phyloP scores from a whole-genome alignment of 2,113 vertebrate genomes.

The Coreoperca whiteheadi region DNA sequence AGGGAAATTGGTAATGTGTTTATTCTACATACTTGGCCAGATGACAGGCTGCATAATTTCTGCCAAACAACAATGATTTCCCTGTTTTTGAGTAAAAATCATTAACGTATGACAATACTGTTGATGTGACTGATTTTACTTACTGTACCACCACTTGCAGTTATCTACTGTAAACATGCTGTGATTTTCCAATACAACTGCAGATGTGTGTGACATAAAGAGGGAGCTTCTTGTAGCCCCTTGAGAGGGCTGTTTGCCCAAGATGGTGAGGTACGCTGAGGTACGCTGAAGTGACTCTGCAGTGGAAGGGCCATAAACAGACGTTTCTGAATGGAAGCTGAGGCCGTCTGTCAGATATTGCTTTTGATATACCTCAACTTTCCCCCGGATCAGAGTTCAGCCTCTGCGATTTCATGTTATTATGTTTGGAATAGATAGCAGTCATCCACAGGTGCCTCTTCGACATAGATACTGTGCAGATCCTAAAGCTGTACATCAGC shows the following conservation, averaged over 20 bases:
- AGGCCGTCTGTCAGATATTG: slow-evolving; percentile 57
- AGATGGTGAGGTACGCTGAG: slow-evolving; percentile 40
- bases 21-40: slow-evolving; percentile 68
- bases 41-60: slow-evolving; percentile 66
- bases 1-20: slow-evolving; percentile 75
- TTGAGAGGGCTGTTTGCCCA: slow-evolving; percentile 4
- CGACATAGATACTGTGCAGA: slow-evolving; percentile 37
- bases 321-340: slow-evolving; percentile 51
- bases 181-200: slow-evolving; percentile 12
- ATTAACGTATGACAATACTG: slow-evolving; percentile 31
- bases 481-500: slow-evolving; percentile 65
- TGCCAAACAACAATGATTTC: slow-evolving; percentile 56
- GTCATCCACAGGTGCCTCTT: slow-evolving; percentile 70
- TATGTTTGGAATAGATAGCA: slow-evolving; percentile 63
- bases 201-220: neutral
- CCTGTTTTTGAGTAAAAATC: slow-evolving; percentile 59
- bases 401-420: slow-evolving; percentile 67
- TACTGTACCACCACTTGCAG: slow-evolving; percentile 17
- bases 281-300: slow-evolving; percentile 22
- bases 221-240: neutral
- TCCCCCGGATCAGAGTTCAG: slow-evolving; percentile 67
- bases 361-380: slow-evolving; percentile 64
- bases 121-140: slow-evolving; percentile 41
- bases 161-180: neutral
- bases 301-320: slow-evolving; percentile 28